Percentiles rank a stretch among this genome's conserved stretches.
Evolutionary conservation across 1,140 invertebrate species (phyloP).

Genomic region (Chlorops oryzae): DNA sequence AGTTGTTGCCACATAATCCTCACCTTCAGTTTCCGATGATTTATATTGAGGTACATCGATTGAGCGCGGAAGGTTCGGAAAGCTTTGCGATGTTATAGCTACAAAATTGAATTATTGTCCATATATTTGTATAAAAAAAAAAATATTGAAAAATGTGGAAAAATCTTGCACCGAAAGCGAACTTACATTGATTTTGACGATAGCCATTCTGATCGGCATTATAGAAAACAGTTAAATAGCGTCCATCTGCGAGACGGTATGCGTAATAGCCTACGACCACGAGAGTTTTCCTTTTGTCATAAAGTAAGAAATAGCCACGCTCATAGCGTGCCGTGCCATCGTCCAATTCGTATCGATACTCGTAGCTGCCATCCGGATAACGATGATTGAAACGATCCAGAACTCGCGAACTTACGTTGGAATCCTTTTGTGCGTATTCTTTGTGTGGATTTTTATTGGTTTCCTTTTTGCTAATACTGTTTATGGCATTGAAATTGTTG

Average conservation of each 20-base stretch:
- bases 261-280: constrained; percentile 44
- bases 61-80: constrained; percentile 40
- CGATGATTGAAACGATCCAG: constrained; percentile 39
- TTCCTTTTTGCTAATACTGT: too few relatives aligned
- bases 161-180: not conserved
- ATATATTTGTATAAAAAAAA: constrained; percentile 1
- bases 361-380: constrained; percentile 43
- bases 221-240: constrained; percentile 42
- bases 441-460: not conserved
- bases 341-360: constrained; percentile 37
- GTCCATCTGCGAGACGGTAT: constrained; percentile 35
- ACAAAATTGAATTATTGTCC: not conserved
- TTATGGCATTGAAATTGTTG: too few relatives aligned
- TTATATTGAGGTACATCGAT: constrained; percentile 38
- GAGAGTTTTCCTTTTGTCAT: constrained; percentile 32
- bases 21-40: too few relatives aligned
- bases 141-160: not conserved
- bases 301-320: constrained; percentile 34
- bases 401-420: too few relatives aligned
- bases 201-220: constrained; percentile 44
- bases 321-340: constrained; percentile 41
- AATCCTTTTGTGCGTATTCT: not conserved
- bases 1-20: too few relatives aligned
- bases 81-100: constrained; percentile 40
- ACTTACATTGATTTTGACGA: constrained; percentile 43